Evolutionary conservation across 2,888 invertebrate species (phyloP).

Genomic region (Ophion ellenae): DNA sequence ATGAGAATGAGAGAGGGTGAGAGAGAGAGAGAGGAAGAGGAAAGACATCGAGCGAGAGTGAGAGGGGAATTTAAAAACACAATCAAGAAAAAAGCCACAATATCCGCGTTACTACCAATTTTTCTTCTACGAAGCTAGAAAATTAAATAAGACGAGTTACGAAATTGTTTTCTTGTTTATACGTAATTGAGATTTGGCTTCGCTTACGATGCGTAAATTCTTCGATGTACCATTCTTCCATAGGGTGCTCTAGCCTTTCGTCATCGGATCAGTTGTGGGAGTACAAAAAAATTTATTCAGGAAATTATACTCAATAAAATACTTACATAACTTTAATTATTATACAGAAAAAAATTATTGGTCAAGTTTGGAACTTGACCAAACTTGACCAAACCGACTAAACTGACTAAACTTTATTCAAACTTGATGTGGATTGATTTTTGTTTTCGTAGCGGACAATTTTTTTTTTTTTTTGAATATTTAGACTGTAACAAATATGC

Average conservation of each 20-base stretch:
- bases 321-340: too few species aligned
- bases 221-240: not conserved
- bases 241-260: not conserved
- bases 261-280: not conserved
- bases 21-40: not conserved
- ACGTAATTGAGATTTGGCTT: not conserved
- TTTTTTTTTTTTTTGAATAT: not conserved
- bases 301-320: too few species aligned
- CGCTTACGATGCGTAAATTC: not conserved
- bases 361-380: too few species aligned
- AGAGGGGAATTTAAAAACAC: conserved; percentile 10
- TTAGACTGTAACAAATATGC: not conserved
- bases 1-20: not conserved
- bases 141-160: not conserved
- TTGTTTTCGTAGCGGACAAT: too few species aligned
- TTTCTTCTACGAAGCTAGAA: not conserved
- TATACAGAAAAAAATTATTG: too few species aligned
- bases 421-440: too few species aligned
- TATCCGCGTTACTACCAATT: conserved; percentile 43
- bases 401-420: too few species aligned
- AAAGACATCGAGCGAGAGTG: not conserved
- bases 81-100: conserved; percentile 35
- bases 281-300: not conserved
- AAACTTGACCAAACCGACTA: too few species aligned
- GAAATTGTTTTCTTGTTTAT: conserved; percentile 4